phyloP scores from a whole-genome alignment of 2,797 vertebrate genomes.

The Bradypodion pumilum region DNA sequence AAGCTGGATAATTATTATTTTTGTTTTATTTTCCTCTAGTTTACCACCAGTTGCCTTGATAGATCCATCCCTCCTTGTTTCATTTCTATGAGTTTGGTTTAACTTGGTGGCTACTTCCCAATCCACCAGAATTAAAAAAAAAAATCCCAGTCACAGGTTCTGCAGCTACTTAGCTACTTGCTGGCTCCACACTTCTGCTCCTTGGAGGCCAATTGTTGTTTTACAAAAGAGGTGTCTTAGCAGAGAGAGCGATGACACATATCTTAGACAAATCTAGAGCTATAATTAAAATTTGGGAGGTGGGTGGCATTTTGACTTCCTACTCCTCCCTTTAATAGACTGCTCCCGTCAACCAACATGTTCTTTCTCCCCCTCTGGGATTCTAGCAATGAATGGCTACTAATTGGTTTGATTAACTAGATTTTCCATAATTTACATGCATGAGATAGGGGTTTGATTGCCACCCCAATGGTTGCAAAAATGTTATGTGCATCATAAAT shows the following conservation, averaged over 20 bases:
- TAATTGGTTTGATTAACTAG: constrained; percentile 34
- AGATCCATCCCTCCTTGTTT: background rate
- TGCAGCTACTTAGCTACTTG: constrained; percentile 9
- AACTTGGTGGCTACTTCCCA: constrained; percentile 36
- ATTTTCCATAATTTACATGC: constrained; percentile 11
- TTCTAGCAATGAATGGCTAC: background rate
- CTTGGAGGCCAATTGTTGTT: constrained; percentile 57
- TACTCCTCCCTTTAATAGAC: constrained; percentile 40
- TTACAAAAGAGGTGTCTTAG: constrained; percentile 45
- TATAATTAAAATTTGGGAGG: constrained; percentile 65
- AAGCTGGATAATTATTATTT: background rate
- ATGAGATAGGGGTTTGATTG: background rate
- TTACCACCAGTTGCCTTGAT: background rate
- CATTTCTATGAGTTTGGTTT: background rate
- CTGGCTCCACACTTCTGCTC: constrained; percentile 11
- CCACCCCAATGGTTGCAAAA: constrained; percentile 13
- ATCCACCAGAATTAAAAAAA: background rate
- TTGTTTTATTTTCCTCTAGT: background rate
- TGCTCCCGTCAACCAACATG: constrained; percentile 5
- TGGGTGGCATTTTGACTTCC: constrained; percentile 58
- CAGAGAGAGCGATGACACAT: constrained; percentile 14
- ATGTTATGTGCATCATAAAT: background rate
- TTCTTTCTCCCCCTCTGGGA: background rate
- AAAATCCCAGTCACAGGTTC: background rate
- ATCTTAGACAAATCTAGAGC: constrained; percentile 42